Evolutionary conservation across 2,113 vertebrate genomes (phyloP).

Genomic region (human (Homo sapiens)): DNA sequence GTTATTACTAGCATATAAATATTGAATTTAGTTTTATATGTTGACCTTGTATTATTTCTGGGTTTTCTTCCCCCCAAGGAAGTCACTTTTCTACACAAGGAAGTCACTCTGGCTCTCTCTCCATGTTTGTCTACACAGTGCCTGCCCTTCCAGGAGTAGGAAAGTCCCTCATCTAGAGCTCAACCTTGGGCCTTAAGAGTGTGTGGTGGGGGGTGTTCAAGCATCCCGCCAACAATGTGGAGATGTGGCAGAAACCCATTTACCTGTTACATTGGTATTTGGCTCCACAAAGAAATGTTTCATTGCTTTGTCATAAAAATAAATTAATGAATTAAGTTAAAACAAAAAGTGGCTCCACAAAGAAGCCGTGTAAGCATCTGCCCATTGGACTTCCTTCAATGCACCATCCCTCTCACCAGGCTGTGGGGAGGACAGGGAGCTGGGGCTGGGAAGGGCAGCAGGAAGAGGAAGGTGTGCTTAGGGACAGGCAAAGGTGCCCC

Average conservation of each 20-base stretch:
- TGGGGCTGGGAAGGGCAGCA: too few relatives aligned
- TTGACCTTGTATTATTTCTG: too few relatives aligned
- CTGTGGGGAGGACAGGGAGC: constrained; percentile 32
- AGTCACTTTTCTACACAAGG: background rate
- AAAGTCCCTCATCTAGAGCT: background rate
- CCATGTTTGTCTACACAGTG: background rate
- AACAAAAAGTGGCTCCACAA: constrained; percentile 69
- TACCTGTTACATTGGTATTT: constrained; percentile 80
- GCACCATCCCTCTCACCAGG: constrained; percentile 43
- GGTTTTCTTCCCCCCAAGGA: too few relatives aligned
- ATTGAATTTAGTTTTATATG: too few relatives aligned
- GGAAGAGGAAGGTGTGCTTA: background rate
- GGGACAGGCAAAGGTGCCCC: background rate
- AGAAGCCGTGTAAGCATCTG: too few relatives aligned
- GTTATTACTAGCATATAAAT: too few relatives aligned
- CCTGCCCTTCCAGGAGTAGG: background rate
- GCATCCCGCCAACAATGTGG: too few relatives aligned
- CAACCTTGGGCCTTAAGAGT: background rate
- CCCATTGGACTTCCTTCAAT: constrained; percentile 47
- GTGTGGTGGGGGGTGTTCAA: background rate
- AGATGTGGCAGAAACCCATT: constrained; percentile 70
- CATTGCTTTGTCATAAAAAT: constrained; percentile 82
- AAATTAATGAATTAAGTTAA: constrained; percentile 72
- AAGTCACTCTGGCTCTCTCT: background rate
- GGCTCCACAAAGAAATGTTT: constrained; percentile 82